Conservation (phyloP, 2,888 invertebrate species). For the Gastracanthus pulcherrimus region DNA sequence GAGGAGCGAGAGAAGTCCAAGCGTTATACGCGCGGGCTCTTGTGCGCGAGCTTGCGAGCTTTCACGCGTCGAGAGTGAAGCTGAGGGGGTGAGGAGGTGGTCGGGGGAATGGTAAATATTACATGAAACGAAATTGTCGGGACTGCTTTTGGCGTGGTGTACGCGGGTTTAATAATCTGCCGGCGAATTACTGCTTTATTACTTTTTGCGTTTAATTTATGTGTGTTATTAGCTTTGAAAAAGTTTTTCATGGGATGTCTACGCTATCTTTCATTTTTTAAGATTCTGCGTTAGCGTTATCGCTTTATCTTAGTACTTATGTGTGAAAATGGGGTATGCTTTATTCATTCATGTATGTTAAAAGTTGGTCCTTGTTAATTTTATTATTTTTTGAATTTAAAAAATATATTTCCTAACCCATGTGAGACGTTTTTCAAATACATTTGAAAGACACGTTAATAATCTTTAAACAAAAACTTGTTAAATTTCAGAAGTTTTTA, state of each 20-base stretch:
- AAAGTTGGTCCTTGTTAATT: too few species aligned
- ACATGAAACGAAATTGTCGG: constrained; percentile 30
- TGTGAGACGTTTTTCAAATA: too few species aligned
- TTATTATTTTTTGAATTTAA: too few species aligned
- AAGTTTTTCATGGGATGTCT: background rate
- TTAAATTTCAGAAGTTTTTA: too few species aligned
- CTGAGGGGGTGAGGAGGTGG: background rate
- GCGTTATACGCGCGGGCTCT: background rate
- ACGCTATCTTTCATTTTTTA: background rate
- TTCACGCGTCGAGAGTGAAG: constrained; percentile 16
- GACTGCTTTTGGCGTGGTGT: background rate
- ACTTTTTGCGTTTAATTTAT: constrained; percentile 8
- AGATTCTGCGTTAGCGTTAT: too few species aligned
- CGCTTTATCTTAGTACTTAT: too few species aligned
- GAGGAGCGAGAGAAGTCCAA: constrained; percentile 18
- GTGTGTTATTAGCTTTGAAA: background rate
- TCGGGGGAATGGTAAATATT: constrained; percentile 36
- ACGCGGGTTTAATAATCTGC: constrained; percentile 5
- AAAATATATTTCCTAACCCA: too few species aligned
- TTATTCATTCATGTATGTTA: too few species aligned
- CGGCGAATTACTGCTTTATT: constrained; percentile 2
- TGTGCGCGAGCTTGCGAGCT: constrained; percentile 25
- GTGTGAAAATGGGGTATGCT: too few species aligned
- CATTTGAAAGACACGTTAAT: too few species aligned
- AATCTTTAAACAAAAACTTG: too few species aligned